phyloP scores from a whole-genome alignment of 2,113 vertebrate genomes.

The Alethe diademata region DNA sequence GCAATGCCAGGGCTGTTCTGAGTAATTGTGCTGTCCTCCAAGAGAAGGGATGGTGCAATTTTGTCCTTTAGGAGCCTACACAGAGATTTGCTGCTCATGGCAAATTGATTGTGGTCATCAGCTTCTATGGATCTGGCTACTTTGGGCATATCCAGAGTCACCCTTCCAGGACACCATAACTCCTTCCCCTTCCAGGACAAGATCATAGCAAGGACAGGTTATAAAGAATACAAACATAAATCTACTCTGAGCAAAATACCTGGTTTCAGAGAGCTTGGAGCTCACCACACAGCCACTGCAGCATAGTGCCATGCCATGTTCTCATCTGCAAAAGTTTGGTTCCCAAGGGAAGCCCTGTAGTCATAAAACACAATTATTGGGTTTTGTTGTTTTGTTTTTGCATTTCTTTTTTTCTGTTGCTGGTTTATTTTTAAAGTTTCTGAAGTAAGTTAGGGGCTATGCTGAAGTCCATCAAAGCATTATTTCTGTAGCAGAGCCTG shows the following conservation, averaged over 20 bases:
- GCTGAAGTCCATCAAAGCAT: background rate
- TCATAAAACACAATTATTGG: background rate
- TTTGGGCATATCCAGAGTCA: background rate
- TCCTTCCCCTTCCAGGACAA: background rate
- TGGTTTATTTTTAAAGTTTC: background rate
- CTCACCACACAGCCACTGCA: background rate
- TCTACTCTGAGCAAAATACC: rapidly evolving
- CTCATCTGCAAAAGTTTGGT: background rate
- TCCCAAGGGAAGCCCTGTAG: rapidly evolving
- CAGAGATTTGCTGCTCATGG: background rate
- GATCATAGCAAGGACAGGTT: background rate
- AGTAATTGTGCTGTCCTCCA: background rate
- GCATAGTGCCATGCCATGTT: rapidly evolving
- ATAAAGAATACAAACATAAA: background rate
- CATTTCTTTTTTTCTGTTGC: background rate
- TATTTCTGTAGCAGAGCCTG: background rate
- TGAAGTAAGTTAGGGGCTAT: background rate
- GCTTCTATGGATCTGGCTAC: background rate
- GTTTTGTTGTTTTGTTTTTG: too few relatives aligned
- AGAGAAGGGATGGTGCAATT: background rate
- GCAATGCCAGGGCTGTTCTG: slow-evolving; percentile 7
- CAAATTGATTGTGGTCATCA: background rate
- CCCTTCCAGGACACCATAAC: background rate
- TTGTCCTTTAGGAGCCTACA: background rate
- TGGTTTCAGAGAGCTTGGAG: background rate